phyloP scores from a whole-genome alignment of 2,888 invertebrate species.

The Temnothorax unifasciatus region DNA sequence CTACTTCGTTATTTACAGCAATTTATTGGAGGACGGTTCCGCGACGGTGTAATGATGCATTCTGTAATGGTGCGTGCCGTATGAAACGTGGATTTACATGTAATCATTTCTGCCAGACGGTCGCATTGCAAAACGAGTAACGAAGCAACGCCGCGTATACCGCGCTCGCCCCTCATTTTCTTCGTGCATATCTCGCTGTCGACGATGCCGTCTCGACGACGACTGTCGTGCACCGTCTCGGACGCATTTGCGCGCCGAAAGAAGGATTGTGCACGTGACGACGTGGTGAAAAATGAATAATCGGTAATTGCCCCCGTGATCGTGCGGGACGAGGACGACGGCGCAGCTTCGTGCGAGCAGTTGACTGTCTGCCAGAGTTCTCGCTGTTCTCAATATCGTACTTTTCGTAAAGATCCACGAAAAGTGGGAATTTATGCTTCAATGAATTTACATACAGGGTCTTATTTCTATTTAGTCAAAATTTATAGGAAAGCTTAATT shows the following conservation, averaged over 20 bases:
- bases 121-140: slow-evolving; percentile 44
- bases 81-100: slow-evolving; percentile 35
- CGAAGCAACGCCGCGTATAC: slow-evolving; percentile 18
- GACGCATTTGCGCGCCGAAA: slow-evolving; percentile 44
- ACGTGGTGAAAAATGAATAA: slow-evolving; percentile 67
- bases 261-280: slow-evolving; percentile 46
- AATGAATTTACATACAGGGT: not conserved
- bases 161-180: slow-evolving; percentile 56
- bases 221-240: slow-evolving; percentile 41
- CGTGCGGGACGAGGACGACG: slow-evolving; percentile 70
- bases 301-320: slow-evolving; percentile 70
- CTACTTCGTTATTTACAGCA: slow-evolving; percentile 21
- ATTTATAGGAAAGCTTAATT: not conserved
- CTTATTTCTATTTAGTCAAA: not conserved
- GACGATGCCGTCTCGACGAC: slow-evolving; percentile 64
- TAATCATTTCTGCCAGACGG: slow-evolving; percentile 31
- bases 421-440: not conserved
- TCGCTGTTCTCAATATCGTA: slow-evolving; percentile 7
- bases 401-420: not conserved
- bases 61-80: slow-evolving; percentile 16
- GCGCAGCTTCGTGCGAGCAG: slow-evolving; percentile 1
- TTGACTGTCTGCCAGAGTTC: not conserved
- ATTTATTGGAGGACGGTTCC: slow-evolving; percentile 18
- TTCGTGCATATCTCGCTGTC: slow-evolving; percentile 54
- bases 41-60: slow-evolving; percentile 18